Evolutionary conservation across 2,113 vertebrate species (phyloP), one percentile per base, ranked within the genome.

Genomic region (Silurus asotus): DNA sequence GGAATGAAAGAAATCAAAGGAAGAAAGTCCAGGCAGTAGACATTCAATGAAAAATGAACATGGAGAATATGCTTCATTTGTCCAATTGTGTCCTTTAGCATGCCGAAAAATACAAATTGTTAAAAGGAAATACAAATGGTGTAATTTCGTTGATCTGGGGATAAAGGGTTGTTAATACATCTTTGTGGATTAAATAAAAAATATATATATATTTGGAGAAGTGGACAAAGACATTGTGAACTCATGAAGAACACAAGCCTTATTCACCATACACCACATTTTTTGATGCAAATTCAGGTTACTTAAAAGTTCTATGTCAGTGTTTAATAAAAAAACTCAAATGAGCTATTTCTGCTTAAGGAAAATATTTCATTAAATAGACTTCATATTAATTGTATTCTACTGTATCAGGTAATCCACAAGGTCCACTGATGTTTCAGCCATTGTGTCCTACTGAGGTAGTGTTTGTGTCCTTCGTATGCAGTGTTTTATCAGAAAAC

Each of bases 1-100:
- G 48, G 92, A 90, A 88, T 91, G 89, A 93, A 93, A 94, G 93
- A 92, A 92, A 92, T 91, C 89, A 92, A 91, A 94, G 92, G 89
- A 90, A 92, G 91, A 89, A 92, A 92, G 88, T 93, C 91, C 86
- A 87, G 92, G 90, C 92, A 90, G 90, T 93, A 92, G 91, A 92
- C 90, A 90, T 90, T 74, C 92, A 92, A 87, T 90, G 88, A 91
- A 88, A 89, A 91, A 89, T 92, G 92, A 94, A 93, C 89, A 91
- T 87, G 28, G 28, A 85, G 90, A 92, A 91, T 91, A 92, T 92
- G 93, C 92, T 93, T 93, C 90, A 93, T 90, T 92, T 92, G 88
- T 84, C 91, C 92, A 93, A 94, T 93, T 94, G 93, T 94, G 87
- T 76, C 20, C 13, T 81, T 49, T 90, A 86, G 88, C 88, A 92